Evolutionary conservation across 1,140 invertebrate species (phyloP), one percentile per base, ranked within the genome.

Genomic region (Scaptomyza montana): DNA sequence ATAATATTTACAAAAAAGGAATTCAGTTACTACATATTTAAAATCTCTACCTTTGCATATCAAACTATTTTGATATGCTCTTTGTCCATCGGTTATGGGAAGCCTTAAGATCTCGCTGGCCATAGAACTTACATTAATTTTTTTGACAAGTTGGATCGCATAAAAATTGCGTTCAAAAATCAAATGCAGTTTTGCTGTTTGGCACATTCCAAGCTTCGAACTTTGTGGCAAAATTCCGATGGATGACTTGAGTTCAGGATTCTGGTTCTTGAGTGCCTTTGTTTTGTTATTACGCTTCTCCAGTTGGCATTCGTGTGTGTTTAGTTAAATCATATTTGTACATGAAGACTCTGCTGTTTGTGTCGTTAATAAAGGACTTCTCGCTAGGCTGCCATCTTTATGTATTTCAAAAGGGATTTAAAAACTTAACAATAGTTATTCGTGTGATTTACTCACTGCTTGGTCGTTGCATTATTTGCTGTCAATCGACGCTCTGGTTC

Each of bases 251-350:
- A 41, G 39, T 41, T 41, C 9, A 10, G 39, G 10, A 41, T 43
- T 43, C 7, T 36, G 8, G 9, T 8, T 8, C 6, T 8, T 36
- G 33, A 9, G 33, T 28, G 51, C 51, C 36, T n/a, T 39, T 13
- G 16, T 21, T 5, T 25, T 8, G 9, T 30, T 16, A 25, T 45
- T 67, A 73, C 64, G 70, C 63, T 43, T 60, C 70, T 5, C 56
- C 70, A 2, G 64, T 50, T 25, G 70, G 36, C 49, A 60, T 16
- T 6, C 49, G 49, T 7, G 63, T 67, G 9, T 73, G 41, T 16
- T 73, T 73, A 13, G 33, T 36, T n/a, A 67, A 56, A 55, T 73
- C 70, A 16, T 73, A 67, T 61, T 73, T 73, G 33, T 61, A 73
- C 64, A 67, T 55, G 2, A 67, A 47, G 16, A 73, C 56, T 10